Evolutionary conservation across 2,113 vertebrate genomes (phyloP).

Genomic region (Taurulus bubalis): DNA sequence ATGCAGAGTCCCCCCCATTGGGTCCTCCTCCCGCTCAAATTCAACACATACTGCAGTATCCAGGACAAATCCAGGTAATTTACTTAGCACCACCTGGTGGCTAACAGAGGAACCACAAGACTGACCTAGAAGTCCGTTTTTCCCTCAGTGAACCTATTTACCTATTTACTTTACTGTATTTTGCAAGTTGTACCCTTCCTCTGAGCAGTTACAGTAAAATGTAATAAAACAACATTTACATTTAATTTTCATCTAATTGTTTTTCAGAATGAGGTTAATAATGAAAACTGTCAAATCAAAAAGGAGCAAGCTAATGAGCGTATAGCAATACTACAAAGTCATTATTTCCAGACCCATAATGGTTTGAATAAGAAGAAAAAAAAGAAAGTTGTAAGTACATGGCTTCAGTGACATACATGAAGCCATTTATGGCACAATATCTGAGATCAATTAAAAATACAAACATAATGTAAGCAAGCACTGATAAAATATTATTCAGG

Average conservation of each 20-base stretch:
- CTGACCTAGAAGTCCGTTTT: neutral
- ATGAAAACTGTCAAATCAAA: neutral
- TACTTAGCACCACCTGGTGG: conserved; percentile 81
- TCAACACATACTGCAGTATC: conserved; percentile 13
- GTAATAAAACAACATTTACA: neutral
- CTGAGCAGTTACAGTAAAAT: neutral
- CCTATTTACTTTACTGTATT: neutral
- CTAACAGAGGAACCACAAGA: neutral
- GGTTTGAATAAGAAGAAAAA: neutral
- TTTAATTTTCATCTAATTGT: neutral
- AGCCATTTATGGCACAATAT: neutral
- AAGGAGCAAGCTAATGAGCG: neutral
- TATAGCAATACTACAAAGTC: neutral
- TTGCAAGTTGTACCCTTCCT: neutral
- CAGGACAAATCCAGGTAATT: conserved; percentile 60
- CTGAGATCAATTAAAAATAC: neutral
- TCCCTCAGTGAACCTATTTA: neutral
- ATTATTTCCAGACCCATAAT: neutral
- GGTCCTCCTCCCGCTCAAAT: conserved; percentile 36
- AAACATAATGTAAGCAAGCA: neutral
- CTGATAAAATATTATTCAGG: neutral
- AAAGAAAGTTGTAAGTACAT: neutral
- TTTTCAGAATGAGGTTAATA: conserved; percentile 1
- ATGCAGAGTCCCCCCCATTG: conserved; percentile 61
- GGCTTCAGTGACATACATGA: neutral